Conservation (phyloP, 2,888 invertebrate species). For the Cataglyphis rosenhaueri region DNA sequence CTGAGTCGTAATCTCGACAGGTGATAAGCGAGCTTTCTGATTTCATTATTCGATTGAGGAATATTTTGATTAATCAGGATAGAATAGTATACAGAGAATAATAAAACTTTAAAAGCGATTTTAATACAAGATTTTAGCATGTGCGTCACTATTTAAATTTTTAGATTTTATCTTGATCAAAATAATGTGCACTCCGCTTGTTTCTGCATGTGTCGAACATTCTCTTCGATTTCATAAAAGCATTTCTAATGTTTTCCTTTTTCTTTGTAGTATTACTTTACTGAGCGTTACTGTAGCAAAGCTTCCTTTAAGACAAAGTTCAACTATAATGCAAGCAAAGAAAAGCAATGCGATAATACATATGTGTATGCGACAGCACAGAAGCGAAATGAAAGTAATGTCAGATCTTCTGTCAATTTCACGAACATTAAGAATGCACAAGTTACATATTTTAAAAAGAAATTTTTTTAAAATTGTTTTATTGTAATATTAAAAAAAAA, state of each 20-base stretch:
- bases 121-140: background rate
- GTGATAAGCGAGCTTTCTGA: background rate
- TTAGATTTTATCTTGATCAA: conserved; percentile 33
- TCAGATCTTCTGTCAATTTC: background rate
- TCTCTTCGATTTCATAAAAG: conserved; percentile 42
- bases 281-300: background rate
- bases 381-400: background rate
- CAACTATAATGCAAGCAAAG: background rate
- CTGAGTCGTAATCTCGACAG: background rate
- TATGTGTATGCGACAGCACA: background rate
- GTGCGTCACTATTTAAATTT: background rate
- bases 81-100: background rate
- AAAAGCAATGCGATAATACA: background rate
- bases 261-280: conserved; percentile 10
- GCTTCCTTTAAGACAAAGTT: conserved; percentile 24
- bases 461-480: too few relatives aligned
- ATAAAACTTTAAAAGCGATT: background rate
- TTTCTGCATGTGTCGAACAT: conserved; percentile 4
- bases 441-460: background rate
- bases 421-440: background rate
- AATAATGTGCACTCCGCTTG: background rate
- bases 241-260: background rate
- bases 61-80: conserved; percentile 15
- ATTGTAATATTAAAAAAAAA: too few relatives aligned
- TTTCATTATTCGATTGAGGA: background rate